These are phyloP conservation scores for Congeria kusceri DNA, from an alignment of 2,888 invertebrate species.

Conservation along the genomic window DNA sequence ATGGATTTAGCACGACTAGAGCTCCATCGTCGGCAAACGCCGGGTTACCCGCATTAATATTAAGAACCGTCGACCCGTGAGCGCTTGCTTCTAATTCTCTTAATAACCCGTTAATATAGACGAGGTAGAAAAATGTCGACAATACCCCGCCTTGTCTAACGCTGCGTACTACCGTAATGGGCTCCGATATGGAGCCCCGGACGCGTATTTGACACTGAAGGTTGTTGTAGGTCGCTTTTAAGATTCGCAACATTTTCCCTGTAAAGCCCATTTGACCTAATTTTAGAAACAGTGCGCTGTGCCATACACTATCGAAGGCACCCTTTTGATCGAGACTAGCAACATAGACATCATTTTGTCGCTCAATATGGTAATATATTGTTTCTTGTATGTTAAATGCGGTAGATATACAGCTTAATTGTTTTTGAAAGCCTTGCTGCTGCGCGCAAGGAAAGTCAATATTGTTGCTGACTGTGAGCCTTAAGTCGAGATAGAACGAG, in stretches of 20 bases:
- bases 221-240: constrained; percentile 5
- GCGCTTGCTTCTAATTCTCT: background rate
- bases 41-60: constrained; percentile 12
- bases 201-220: constrained; percentile 11
- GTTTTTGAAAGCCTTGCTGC: constrained; percentile 42
- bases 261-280: constrained; percentile 13
- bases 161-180: background rate
- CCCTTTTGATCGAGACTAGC: constrained; percentile 18
- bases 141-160: constrained; percentile 27
- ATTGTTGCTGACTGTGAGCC: background rate
- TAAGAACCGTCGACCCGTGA: background rate
- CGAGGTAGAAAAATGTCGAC: constrained; percentile 24
- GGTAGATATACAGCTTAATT: constrained; percentile 21
- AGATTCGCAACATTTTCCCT: constrained; percentile 13
- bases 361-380: constrained; percentile 12
- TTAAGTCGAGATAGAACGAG: constrained; percentile 18
- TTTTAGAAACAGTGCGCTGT: constrained; percentile 14
- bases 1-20: constrained; percentile 4
- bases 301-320: constrained; percentile 29
- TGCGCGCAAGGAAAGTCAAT: constrained; percentile 27
- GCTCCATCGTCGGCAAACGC: constrained; percentile 21
- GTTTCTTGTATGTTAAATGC: constrained; percentile 29
- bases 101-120: constrained; percentile 17
- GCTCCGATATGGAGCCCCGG: background rate
- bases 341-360: background rate